Evolutionary conservation across 2,888 invertebrate genomes (phyloP), one percentile per base, ranked within the genome.

Genomic region (Phengaris alcon): DNA sequence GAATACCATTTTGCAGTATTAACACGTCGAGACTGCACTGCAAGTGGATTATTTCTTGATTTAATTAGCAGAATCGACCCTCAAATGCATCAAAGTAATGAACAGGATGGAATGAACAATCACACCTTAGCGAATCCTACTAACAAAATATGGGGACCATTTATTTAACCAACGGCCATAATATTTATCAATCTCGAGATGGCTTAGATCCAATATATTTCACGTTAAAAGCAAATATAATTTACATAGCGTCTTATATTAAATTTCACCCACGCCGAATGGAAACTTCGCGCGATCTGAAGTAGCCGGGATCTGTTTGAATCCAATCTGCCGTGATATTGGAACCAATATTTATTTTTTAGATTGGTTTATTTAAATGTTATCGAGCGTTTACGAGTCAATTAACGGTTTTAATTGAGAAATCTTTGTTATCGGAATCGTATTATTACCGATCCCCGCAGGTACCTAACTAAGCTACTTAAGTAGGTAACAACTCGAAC

Each of bases 361-460:
- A 69, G 75, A 75, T 75, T 69, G 75, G 75, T 75, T 75, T 75
- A 75, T 75, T 75, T 75, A 69, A 75, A 75, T 75, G 69, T 55
- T 55, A 75, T 70, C 57, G 75, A 54, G 75, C 68, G 48, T 70
- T 75, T 70, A 72, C 72, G 72, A 72, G 72, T 72, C 52, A 35
- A 72, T 72, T 72, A 72, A 72, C 72, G 72, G 35, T 72, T 72
- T 72, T 44, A 35, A 72, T 72, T 54, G 72, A 72, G 72, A 72
- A 72, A 54, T 72, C 72, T 72, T 72, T 54, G 72, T 54, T 72
- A 72, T 35, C 72, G 52, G 52, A 35, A 72, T 54, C 52, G 72
- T 35, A 54, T 72, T 54, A 22, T 51, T 13, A 52, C 13, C 52
- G 13, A 22, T 35, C 72, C 52, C 13, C 64, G 64, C 64, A 52